Conservation (phyloP, 2,888 invertebrate species). For the Phyto melanocephala region DNA sequence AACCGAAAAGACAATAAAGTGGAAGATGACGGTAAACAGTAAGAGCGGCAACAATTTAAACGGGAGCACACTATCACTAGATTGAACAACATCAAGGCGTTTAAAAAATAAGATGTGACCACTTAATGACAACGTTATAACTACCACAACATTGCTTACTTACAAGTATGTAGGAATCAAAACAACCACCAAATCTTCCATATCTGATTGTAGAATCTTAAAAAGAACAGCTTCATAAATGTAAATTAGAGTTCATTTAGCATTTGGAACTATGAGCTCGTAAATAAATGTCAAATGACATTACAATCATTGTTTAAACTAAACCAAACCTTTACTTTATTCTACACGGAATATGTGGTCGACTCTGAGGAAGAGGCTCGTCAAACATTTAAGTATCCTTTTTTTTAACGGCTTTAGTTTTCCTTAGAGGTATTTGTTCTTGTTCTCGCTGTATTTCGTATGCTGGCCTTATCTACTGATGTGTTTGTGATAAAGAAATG, state of each 20-base stretch:
- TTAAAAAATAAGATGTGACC: slow-evolving; percentile 59
- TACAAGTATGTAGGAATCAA: not conserved
- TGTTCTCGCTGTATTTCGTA: too few relatives aligned
- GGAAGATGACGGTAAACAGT: not conserved
- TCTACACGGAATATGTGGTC: not conserved
- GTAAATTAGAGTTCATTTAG: slow-evolving; percentile 78
- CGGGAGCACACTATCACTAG: slow-evolving; percentile 49
- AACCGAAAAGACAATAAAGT: slow-evolving; percentile 21
- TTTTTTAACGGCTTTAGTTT: slow-evolving; percentile 53
- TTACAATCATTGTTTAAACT: slow-evolving; percentile 73
- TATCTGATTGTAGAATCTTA: slow-evolving; percentile 56
- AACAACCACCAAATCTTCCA: slow-evolving; percentile 18
- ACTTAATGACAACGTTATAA: slow-evolving; percentile 58
- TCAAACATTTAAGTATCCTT: slow-evolving; percentile 44
- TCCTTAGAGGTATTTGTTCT: slow-evolving; percentile 65
- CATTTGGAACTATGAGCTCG: slow-evolving; percentile 75
- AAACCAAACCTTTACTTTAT: too few relatives aligned
- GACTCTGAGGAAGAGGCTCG: not conserved
- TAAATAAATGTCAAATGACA: slow-evolving; percentile 78
- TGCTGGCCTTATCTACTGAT: slow-evolving; percentile 63
- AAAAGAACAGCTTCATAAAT: slow-evolving; percentile 77
- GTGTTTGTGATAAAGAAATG: slow-evolving; percentile 66
- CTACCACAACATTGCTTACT: slow-evolving; percentile 1
- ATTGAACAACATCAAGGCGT: slow-evolving; percentile 41
- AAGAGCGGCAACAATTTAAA: slow-evolving; percentile 37